These are phyloP conservation scores for Clarias magur DNA, from an alignment of 2,113 vertebrate species.

Conservation along the genomic window DNA sequence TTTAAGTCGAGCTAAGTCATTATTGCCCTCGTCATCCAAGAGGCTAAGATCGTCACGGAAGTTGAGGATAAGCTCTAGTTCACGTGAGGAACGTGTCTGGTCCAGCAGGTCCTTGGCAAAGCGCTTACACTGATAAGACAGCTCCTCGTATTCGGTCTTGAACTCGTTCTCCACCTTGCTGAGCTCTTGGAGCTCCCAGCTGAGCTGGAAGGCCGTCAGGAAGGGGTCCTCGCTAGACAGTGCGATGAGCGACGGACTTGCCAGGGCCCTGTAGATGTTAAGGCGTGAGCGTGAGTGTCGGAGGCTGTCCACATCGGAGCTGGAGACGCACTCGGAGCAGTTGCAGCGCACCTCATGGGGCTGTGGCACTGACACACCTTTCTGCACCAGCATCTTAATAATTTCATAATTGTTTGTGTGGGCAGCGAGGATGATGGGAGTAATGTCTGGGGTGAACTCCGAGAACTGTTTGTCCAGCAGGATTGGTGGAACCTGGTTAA, in stretches of 20 bases:
- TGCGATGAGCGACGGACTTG: conserved; percentile 90
- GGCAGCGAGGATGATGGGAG: conserved; percentile 94
- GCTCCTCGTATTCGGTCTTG: conserved; percentile 92
- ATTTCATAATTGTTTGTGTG: conserved; percentile 99
- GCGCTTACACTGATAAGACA: conserved; percentile 87
- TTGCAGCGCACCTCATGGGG: conserved; percentile 94
- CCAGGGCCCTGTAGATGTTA: conserved; percentile 92
- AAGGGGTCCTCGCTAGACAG: conserved; percentile 97
- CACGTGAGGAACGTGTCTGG: conserved; percentile 94
- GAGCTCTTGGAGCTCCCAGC: conserved; percentile 95
- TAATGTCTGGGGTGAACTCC: conserved; percentile 96
- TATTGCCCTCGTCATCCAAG: conserved; percentile 83
- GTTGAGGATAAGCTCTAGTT: conserved; percentile 95
- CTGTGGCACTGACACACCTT: conserved; percentile 91
- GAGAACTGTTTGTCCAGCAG: conserved; percentile 94
- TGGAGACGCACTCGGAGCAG: conserved; percentile 89
- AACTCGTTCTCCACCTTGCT: conserved; percentile 97
- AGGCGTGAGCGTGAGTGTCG: conserved; percentile 92
- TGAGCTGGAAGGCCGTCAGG: conserved; percentile 92
- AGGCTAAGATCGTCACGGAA: conserved; percentile 88
- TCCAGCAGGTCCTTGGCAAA: conserved; percentile 97
- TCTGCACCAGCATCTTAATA: conserved; percentile 92
- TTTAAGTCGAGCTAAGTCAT: conserved; percentile 92
- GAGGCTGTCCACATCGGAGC: conserved; percentile 90
- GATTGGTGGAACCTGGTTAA: conserved; percentile 85